A percentile compares a stretch with the other conserved stretches of the same genome.
These are phyloP conservation scores for Dromaius novaehollandiae DNA, from an alignment of 2,113 vertebrate genomes.

Conservation along the genomic window DNA sequence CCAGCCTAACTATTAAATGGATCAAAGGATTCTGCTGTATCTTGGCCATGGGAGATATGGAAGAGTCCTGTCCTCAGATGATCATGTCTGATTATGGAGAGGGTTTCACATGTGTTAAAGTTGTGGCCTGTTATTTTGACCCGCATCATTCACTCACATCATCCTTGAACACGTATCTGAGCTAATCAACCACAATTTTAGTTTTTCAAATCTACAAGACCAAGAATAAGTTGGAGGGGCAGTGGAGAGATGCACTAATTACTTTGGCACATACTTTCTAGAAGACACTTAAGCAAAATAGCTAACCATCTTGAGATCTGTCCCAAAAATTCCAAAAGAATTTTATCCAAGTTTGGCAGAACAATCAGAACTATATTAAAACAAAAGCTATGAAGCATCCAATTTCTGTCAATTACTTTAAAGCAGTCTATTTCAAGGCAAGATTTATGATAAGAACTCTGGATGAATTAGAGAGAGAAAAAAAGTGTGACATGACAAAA, in stretches of 20 bases:
- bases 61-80: neutral
- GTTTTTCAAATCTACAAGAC: neutral
- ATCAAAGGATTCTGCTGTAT: neutral
- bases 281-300: neutral
- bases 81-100: neutral
- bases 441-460: neutral
- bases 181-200: neutral
- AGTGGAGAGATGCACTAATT: neutral
- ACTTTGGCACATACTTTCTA: neutral
- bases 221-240: neutral
- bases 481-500: neutral
- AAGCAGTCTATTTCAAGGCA: neutral
- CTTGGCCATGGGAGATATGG: neutral
- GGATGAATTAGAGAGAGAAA: neutral
- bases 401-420: neutral
- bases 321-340: neutral
- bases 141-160: neutral
- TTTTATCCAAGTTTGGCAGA: neutral
- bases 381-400: neutral
- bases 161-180: neutral
- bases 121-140: neutral
- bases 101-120: rapidly evolving
- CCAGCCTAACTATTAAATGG: neutral
- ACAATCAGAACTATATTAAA: neutral
- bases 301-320: neutral